Conservation (phyloP, 2,113 vertebrate species). For the Probosciger aterrimus region DNA sequence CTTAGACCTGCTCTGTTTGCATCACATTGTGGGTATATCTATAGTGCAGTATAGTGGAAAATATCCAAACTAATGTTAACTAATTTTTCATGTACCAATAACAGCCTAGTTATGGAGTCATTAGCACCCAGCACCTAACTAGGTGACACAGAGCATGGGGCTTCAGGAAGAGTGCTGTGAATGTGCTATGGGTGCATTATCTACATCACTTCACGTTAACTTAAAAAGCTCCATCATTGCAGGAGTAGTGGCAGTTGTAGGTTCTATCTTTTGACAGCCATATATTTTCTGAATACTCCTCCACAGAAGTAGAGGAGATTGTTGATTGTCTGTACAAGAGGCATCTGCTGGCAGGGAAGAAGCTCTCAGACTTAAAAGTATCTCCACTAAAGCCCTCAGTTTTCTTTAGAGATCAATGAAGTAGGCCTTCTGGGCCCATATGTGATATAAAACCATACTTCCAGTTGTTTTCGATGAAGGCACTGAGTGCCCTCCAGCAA, state of each 20-base stretch:
- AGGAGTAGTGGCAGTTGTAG: not conserved
- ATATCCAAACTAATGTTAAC: not conserved
- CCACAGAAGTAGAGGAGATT: not conserved
- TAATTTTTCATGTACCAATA: not conserved
- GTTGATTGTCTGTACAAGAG: not conserved
- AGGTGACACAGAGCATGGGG: not conserved
- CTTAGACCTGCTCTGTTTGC: not conserved
- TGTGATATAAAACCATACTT: not conserved
- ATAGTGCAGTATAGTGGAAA: not conserved
- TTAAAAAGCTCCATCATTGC: not conserved
- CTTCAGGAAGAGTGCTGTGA: not conserved
- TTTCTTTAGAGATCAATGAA: conserved; percentile 5
- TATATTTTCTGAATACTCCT: not conserved
- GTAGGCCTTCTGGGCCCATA: not conserved
- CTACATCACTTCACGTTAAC: not conserved
- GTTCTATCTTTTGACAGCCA: not conserved
- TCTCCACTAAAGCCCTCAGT: not conserved
- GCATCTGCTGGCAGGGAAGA: not conserved
- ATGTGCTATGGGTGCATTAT: not conserved
- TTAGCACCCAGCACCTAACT: not conserved
- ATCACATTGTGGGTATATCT: not conserved
- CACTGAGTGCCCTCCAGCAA: not conserved
- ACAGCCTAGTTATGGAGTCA: not conserved
- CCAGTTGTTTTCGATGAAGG: conserved; percentile 6
- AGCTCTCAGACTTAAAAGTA: not conserved